Conservation (phyloP, 2,888 invertebrate species). For the Microdon myrmicae region DNA sequence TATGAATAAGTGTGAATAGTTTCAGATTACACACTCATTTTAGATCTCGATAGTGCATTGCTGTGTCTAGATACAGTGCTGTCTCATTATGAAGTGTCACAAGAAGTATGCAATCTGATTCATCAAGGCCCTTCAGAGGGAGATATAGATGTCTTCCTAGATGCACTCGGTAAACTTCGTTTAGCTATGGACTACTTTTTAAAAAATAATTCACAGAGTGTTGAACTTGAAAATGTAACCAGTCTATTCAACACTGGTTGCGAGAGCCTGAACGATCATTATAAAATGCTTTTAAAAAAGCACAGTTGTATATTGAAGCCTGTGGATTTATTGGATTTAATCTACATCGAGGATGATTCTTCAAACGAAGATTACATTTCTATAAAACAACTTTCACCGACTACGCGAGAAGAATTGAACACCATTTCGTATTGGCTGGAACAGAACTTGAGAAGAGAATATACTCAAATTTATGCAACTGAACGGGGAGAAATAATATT, state of each 20-base stretch:
- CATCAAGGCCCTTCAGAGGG: slow-evolving; percentile 82
- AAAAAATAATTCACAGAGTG: slow-evolving; percentile 91
- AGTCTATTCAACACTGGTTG: slow-evolving; percentile 80
- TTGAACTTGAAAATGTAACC: slow-evolving; percentile 93
- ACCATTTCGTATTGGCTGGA: slow-evolving; percentile 89
- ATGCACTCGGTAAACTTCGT: slow-evolving; percentile 85
- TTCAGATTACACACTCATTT: slow-evolving; percentile 2
- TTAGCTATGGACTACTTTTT: slow-evolving; percentile 92
- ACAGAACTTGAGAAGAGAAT: slow-evolving; percentile 78
- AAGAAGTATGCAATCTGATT: slow-evolving; percentile 87
- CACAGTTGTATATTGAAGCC: slow-evolving; percentile 89
- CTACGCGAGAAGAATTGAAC: slow-evolving; percentile 76
- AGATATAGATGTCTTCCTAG: slow-evolving; percentile 71
- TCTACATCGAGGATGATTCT: slow-evolving; percentile 85
- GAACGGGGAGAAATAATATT: slow-evolving; percentile 81
- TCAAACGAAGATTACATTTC: slow-evolving; percentile 71
- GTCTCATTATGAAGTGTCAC: slow-evolving; percentile 93
- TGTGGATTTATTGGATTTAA: slow-evolving; percentile 86
- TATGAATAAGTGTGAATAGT: slow-evolving; percentile 36
- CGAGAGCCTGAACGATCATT: slow-evolving; percentile 86
- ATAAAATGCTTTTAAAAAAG: slow-evolving; percentile 84
- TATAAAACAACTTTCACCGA: slow-evolving; percentile 77
- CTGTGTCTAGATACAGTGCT: slow-evolving; percentile 92
- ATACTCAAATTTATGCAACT: slow-evolving; percentile 78
- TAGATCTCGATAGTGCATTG: slow-evolving; percentile 92